Conservation (phyloP, 35 echinoderm and acorn worm genomes). For the Nesometra sesokonis region DNA sequence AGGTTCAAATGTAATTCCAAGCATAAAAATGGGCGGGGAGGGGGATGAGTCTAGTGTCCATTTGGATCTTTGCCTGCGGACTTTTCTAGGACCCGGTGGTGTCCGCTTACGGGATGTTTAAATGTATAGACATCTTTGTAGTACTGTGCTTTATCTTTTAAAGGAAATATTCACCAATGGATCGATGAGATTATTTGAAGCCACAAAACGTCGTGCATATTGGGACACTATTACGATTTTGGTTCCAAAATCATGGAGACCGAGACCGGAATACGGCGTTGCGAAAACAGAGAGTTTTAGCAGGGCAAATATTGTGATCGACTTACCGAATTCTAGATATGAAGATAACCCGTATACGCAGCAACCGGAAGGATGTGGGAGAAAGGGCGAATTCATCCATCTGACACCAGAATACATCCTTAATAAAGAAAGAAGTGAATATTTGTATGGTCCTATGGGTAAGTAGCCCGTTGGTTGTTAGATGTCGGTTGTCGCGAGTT, state of each 20-base stretch:
- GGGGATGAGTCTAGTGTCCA: no score
- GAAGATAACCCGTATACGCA: conserved; percentile 24
- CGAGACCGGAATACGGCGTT: background rate
- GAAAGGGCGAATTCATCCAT: conserved; percentile 15
- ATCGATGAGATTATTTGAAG: conserved; percentile 2
- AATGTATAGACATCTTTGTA: no score
- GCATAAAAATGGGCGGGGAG: no score
- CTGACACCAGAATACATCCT: conserved; percentile 4
- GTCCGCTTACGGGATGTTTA: no score
- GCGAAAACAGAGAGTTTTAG: conserved; percentile 11
- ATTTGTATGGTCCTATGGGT: conserved; percentile 27
- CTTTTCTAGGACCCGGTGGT: no score
- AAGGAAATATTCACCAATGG: conserved; percentile 12
- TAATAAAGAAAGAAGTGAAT: conserved; percentile 19
- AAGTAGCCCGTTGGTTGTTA: background rate
- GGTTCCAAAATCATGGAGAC: conserved; percentile 15
- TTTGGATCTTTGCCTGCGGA: no score
- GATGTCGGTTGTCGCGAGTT: no score
- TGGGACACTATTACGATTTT: conserved; percentile 26
- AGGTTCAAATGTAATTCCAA: no score
- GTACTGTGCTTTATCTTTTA: background rate
- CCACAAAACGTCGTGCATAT: conserved; percentile 22
- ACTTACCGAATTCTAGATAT: background rate
- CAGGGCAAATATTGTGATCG: conserved; percentile 7
- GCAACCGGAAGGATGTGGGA: conserved; percentile 10